Evolutionary conservation across 2,113 vertebrate genomes (phyloP).

Genomic region (Sceloporus undulatus): DNA sequence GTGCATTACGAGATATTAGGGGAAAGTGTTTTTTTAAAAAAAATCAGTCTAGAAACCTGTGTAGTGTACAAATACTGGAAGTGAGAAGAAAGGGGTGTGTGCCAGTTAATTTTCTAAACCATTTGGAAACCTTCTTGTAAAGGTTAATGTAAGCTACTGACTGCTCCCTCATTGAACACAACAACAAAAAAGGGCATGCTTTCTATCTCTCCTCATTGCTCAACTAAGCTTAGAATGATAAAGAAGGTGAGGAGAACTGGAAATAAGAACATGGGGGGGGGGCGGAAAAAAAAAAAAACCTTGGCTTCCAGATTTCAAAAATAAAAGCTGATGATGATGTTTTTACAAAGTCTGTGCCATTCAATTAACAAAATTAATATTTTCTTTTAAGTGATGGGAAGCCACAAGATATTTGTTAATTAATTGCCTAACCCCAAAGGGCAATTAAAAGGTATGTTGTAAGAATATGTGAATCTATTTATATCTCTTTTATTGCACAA

Average conservation of each 20-base stretch:
- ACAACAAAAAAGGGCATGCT: constrained; percentile 42
- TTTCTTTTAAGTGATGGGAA: constrained; percentile 69
- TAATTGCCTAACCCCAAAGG: constrained; percentile 68
- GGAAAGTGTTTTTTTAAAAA: constrained; percentile 27
- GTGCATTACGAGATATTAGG: not conserved
- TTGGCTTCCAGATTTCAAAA: constrained; percentile 39
- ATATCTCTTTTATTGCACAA: constrained; percentile 66
- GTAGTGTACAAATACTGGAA: constrained; percentile 21
- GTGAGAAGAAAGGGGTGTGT: constrained; percentile 39
- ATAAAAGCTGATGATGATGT: constrained; percentile 44
- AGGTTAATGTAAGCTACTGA: constrained; percentile 63
- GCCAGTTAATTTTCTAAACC: constrained; percentile 43
- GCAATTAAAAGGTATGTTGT: constrained; percentile 69
- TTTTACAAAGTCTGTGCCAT: constrained; percentile 47
- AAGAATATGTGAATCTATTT: constrained; percentile 64
- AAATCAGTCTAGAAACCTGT: not conserved
- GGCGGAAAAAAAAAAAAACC: constrained; percentile 29
- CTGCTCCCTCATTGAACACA: constrained; percentile 31
- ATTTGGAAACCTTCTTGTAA: constrained; percentile 55
- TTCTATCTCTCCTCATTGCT: constrained; percentile 50
- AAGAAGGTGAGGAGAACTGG: constrained; percentile 36
- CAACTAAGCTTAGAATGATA: constrained; percentile 58
- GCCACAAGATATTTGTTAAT: constrained; percentile 67
- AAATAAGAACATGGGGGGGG: constrained; percentile 49
- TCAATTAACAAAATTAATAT: constrained; percentile 66